Conservation (phyloP, 2,797 vertebrate species). For the Eulemur mongoz region DNA sequence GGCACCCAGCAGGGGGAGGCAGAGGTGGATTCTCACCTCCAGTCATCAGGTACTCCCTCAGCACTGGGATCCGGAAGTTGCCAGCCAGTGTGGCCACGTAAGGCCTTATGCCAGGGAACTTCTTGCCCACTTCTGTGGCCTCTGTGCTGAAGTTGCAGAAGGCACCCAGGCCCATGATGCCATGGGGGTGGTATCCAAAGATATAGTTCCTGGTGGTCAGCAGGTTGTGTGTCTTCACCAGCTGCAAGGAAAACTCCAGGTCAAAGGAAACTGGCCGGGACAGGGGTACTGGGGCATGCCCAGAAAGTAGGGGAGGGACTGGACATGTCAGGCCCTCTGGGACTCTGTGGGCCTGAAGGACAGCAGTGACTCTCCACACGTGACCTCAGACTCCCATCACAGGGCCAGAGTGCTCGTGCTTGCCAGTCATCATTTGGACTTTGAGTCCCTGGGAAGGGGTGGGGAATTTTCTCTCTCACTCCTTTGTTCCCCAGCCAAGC, state of each 20-base stretch:
- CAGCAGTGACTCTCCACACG: neutral
- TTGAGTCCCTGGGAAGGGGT: neutral
- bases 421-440: neutral
- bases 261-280: conserved; percentile 11
- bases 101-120: conserved; percentile 95
- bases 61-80: conserved; percentile 95
- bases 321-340: accelerated
- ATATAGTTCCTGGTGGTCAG: conserved; percentile 96
- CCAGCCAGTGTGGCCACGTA: conserved; percentile 96
- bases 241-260: conserved; percentile 83
- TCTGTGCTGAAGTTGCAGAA: conserved; percentile 99
- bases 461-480: neutral
- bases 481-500: neutral
- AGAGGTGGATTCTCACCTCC: conserved; percentile 90
- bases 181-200: conserved; percentile 97
- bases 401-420: neutral
- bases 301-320: neutral
- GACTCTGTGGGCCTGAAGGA: neutral
- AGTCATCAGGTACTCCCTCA: conserved; percentile 98
- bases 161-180: conserved; percentile 96
- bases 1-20: neutral
- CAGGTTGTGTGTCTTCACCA: conserved; percentile 97
- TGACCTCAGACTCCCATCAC: neutral
- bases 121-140: conserved; percentile 95
- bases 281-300: too few relatives aligned